Percentiles rank a stretch among this genome's conserved stretches.
Evolutionary conservation across 2,797 vertebrate genomes (phyloP).

Genomic region (Gephyroberyx darwinii): DNA sequence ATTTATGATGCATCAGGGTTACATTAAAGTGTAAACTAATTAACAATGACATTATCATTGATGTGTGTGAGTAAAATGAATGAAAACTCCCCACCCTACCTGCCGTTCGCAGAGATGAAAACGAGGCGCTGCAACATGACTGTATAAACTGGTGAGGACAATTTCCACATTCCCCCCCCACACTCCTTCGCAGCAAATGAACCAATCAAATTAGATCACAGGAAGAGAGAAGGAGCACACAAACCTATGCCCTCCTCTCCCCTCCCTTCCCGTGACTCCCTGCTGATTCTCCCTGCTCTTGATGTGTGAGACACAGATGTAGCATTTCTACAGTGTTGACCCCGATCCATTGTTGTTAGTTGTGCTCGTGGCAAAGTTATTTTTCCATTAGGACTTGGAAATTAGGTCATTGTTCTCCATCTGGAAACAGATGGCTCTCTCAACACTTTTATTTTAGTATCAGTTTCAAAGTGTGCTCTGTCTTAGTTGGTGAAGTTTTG

Average conservation of each 20-base stretch:
- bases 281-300: slow-evolving; percentile 62
- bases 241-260: slow-evolving; percentile 38
- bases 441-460: slow-evolving; percentile 51
- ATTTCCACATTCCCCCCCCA: slow-evolving; percentile 70
- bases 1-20: slow-evolving; percentile 51
- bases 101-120: slow-evolving; percentile 79
- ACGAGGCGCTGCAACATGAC: slow-evolving; percentile 78
- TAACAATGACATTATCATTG: slow-evolving; percentile 65
- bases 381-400: slow-evolving; percentile 68
- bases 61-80: slow-evolving; percentile 70
- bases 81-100: slow-evolving; percentile 72
- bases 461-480: slow-evolving; percentile 51
- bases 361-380: slow-evolving; percentile 63
- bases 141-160: slow-evolving; percentile 83
- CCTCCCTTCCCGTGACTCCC: slow-evolving; percentile 39
- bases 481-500: slow-evolving; percentile 34
- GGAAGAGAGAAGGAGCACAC: slow-evolving; percentile 61
- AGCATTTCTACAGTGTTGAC: slow-evolving; percentile 59
- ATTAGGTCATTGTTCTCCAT: slow-evolving; percentile 66
- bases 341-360: slow-evolving; percentile 72
- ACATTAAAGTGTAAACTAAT: slow-evolving; percentile 62
- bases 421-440: slow-evolving; percentile 61
- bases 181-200: slow-evolving; percentile 63
- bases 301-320: slow-evolving; percentile 66
- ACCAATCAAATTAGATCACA: slow-evolving; percentile 72